Evolutionary conservation across 2,113 vertebrate species (phyloP).

Genomic region (Mormyrus lacerda): DNA sequence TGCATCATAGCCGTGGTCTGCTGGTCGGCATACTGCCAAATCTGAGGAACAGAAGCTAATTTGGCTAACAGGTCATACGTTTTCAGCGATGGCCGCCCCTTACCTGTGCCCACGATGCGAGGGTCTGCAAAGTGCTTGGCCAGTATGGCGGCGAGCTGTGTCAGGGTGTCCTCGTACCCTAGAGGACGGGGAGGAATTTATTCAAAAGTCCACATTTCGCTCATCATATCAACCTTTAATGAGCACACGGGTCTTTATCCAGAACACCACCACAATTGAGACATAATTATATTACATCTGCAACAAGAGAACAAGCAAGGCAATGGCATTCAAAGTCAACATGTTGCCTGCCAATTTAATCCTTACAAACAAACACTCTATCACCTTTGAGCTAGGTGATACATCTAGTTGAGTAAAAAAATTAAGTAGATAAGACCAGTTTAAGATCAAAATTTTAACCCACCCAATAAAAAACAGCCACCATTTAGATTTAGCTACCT

Average conservation of each 20-base stretch:
- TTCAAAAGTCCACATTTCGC: not conserved
- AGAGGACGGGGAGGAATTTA: conserved; percentile 20
- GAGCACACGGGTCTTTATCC: not conserved
- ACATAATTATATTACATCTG: not conserved
- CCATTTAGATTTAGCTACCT: not conserved
- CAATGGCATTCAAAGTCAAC: not conserved
- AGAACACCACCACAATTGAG: not conserved
- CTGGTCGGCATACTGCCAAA: not conserved
- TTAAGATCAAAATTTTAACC: not conserved
- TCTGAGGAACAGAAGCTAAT: not conserved
- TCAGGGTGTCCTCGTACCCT: conserved; percentile 91
- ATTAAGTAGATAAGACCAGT: not conserved
- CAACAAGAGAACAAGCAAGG: not conserved
- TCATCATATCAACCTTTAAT: not conserved
- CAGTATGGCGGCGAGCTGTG: conserved; percentile 84
- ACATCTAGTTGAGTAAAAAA: not conserved
- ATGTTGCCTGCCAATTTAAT: not conserved
- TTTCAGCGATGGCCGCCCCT: conserved; percentile 13
- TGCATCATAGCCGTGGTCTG: not conserved
- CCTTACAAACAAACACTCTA: not conserved
- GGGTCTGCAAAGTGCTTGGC: conserved; percentile 94
- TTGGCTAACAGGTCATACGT: not conserved
- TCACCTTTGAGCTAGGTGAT: not conserved
- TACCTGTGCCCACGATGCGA: conserved; percentile 90
- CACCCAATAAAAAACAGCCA: not conserved